Base-by-base conservation (phyloP, 1,140 invertebrate species). In the Calephelis virginiensis region DNA sequence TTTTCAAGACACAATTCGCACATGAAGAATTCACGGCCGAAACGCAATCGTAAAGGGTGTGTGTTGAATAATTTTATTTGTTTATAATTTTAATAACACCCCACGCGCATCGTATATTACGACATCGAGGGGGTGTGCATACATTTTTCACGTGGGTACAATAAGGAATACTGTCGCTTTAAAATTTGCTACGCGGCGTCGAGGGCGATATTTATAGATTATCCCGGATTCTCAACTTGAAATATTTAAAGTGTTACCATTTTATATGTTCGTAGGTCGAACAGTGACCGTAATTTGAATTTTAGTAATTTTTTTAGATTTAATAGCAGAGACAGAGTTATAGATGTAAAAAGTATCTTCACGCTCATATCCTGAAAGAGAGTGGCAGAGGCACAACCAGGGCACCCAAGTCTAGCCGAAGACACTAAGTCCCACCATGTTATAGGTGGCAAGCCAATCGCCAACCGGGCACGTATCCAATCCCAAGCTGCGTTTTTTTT, bases 1-100 rank as follows among this genome's bases (percentile, higher is more conserved):
- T 37, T 62, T 62, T 63, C 49, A 14, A 43, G 50, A 50, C 40
- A 38, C 43, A 66, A 40, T 76, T 76, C 72, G 74, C 76, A 80
- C 73, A 82, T 78, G 78, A 80, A 69, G 76, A 71, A 86, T 84
- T 84, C 78, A 74, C 68, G 64, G 74, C 77, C 79, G 76, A 81
- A 75, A 73, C 73, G 74, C 68, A 71, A 65, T 71, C 71, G 63
- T 71, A 76, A 53, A 76, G 78, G 81, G 83, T 81, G 81, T 67
- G 76, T 78, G 72, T 77, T 77, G 85, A 86, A 86, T 88, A 88
- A 86, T 88, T 86, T 88, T 90, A 90, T 90, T 90, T 90, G 85
- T 88, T 90, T 87, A 86, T 90, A 87, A 90, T 90, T 90, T 90
- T 90, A 90, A 90, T 90, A 90, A 87, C 83, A 80, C 84, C 83